Evolutionary conservation across 1,140 invertebrate species (phyloP), one percentile per base, ranked within the genome.

Genomic region (Anastrepha ludens): DNA sequence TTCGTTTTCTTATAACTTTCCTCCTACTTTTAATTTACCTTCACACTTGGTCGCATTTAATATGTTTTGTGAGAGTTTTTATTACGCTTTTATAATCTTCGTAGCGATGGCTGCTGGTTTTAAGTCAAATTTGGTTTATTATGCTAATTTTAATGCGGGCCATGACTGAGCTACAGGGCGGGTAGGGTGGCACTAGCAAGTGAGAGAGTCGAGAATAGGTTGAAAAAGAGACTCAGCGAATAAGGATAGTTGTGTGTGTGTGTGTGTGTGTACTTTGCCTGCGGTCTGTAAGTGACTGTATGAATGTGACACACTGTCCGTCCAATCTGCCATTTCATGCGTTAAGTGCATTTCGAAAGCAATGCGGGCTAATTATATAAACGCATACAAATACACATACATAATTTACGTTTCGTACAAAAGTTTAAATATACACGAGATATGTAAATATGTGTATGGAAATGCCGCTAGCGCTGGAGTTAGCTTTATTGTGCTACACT

Each of bases 61-160:
- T 55, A 81, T 58, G 74, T 81, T 81, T 81, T 55, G n/a, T 81
- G 47, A 29, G 47, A 81, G 44, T 81, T 55, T 67, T 81, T 58
- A 81, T 55, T 81, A 55, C 41, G n/a, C 74, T 55, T 81, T 81
- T 58, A 47, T 41, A 55, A 7, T 55, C 0, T 39, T 50, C 17
- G 47, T 55, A 41, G 2, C 7, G 39, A 9, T 47, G 20, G 74
- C 44, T 81, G 44, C n/a, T 50, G 44, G 20, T 29, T 81, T 50
- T 29, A 81, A 58, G 47, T 55, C 74, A 81, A 81, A 81, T 55
- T 81, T 41, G 55, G 15, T 81, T 81, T 81, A 58, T 81, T 81
- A 81, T 81, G 74, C 20, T 81, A 81, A 81, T 81, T 29, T 81
- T 55, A 81, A 81, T 81, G 47, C 74, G 74, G 74, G 74, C 74